Percentiles rank a stretch among this genome's conserved stretches.
Evolutionary conservation across 2,797 vertebrate species (phyloP).

Genomic region (Lepus oiostolus): DNA sequence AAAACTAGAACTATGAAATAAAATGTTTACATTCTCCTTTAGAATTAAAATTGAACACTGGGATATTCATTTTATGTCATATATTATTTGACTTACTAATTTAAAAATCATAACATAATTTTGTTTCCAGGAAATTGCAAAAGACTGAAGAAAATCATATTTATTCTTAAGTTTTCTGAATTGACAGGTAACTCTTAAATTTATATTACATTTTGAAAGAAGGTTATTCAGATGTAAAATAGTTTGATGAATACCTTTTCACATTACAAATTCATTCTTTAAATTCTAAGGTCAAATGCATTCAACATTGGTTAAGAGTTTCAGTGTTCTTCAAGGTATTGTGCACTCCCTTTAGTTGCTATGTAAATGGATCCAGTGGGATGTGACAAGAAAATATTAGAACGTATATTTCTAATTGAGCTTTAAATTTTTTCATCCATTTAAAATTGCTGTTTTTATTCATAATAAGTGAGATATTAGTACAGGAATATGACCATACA

Average conservation of each 20-base stretch:
- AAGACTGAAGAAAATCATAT: slow-evolving; percentile 31
- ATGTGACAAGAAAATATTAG: background rate
- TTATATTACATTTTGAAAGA: slow-evolving; percentile 46
- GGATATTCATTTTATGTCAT: background rate
- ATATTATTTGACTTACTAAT: slow-evolving; percentile 16
- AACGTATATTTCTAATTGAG: background rate
- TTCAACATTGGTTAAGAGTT: background rate
- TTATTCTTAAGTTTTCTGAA: background rate
- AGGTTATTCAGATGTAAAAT: background rate
- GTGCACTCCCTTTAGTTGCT: background rate
- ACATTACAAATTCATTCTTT: slow-evolving; percentile 25
- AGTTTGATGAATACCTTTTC: slow-evolving; percentile 3
- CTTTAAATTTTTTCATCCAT: slow-evolving; percentile 1
- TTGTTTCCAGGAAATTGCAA: background rate
- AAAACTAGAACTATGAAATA: slow-evolving; percentile 10
- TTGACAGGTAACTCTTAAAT: slow-evolving; percentile 45
- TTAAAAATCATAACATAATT: slow-evolving; percentile 27
- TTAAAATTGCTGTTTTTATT: slow-evolving; percentile 29
- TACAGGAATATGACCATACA: background rate
- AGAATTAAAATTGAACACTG: slow-evolving; percentile 3
- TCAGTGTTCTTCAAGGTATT: background rate
- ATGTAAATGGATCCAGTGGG: background rate
- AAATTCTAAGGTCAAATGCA: background rate
- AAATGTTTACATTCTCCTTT: slow-evolving; percentile 35
- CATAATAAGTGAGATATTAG: background rate